These are phyloP conservation scores for Panzeria rudis DNA, from an alignment of 2,888 invertebrate genomes.

Conservation along the genomic window DNA sequence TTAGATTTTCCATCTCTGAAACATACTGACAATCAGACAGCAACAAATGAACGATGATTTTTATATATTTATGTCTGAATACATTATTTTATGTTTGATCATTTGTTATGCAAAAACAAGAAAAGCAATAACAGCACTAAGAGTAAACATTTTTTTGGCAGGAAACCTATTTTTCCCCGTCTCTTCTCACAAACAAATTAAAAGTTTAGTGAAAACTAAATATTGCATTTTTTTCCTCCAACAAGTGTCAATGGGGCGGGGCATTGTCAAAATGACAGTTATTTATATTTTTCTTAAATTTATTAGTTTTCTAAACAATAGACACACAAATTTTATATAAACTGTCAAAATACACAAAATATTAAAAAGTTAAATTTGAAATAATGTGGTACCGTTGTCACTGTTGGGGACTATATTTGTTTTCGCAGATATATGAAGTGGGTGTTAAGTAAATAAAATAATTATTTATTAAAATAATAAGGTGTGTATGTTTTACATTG, in stretches of 20 bases:
- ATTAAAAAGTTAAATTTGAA: constrained; percentile 65
- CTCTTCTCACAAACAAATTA: background rate
- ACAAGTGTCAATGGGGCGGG: constrained; percentile 69
- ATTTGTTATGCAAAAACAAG: constrained; percentile 65
- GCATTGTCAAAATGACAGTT: constrained; percentile 72
- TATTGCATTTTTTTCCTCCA: background rate
- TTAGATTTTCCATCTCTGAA: constrained; percentile 10
- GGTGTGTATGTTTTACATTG: constrained; percentile 51
- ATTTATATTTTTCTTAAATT: constrained; percentile 70
- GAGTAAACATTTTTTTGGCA: constrained; percentile 36
- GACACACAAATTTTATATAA: constrained; percentile 68
- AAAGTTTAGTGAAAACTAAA: background rate
- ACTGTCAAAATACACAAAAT: constrained; percentile 60
- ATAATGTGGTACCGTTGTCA: constrained; percentile 44
- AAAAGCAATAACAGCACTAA: constrained; percentile 13
- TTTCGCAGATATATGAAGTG: constrained; percentile 44
- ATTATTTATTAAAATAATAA: constrained; percentile 57
- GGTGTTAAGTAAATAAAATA: constrained; percentile 57
- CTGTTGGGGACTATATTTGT: constrained; percentile 18
- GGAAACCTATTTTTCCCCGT: constrained; percentile 35
- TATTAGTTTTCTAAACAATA: constrained; percentile 70
- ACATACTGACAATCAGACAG: constrained; percentile 20
- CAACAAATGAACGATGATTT: constrained; percentile 64
- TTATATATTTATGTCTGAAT: constrained; percentile 68
- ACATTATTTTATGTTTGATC: constrained; percentile 68